Evolutionary conservation across 2,113 vertebrate species (phyloP).

Genomic region (Hydropotes inermis): DNA sequence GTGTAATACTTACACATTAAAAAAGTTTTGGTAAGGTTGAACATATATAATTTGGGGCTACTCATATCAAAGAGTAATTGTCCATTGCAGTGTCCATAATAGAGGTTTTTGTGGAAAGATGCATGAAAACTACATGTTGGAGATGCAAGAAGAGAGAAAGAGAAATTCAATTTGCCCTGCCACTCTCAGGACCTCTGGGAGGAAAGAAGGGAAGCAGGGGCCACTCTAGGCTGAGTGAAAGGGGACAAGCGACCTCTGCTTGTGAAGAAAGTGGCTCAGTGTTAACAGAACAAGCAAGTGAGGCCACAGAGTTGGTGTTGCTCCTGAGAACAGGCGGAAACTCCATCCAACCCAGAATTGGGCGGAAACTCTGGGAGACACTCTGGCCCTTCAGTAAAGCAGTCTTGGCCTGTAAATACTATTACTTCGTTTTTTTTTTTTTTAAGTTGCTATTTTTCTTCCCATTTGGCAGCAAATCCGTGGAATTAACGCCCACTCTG

Average conservation of each 20-base stretch:
- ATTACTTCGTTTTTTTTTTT: constrained; percentile 17
- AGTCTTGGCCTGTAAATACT: constrained; percentile 36
- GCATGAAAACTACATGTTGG: not conserved
- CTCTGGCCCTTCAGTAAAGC: constrained; percentile 65
- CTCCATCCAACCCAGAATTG: constrained; percentile 49
- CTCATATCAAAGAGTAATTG: not conserved
- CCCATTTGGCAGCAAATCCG: constrained; percentile 69
- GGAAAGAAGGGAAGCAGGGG: not conserved
- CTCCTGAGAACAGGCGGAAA: constrained; percentile 35
- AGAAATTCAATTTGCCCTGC: not conserved
- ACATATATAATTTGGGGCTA: not conserved
- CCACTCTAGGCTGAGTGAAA: not conserved
- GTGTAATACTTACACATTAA: not conserved
- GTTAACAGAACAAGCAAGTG: not conserved
- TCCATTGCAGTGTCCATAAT: not conserved
- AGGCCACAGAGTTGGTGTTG: not conserved
- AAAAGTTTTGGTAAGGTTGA: not conserved
- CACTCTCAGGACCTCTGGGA: not conserved
- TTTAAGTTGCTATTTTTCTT: constrained; percentile 68
- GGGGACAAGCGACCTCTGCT: not conserved
- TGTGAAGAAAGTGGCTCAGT: not conserved
- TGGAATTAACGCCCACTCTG: constrained; percentile 60
- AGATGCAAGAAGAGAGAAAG: not conserved
- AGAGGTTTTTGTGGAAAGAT: not conserved
- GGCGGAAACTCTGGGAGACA: constrained; percentile 47